These are phyloP conservation scores for Pyxicephalus adspersus DNA, from an alignment of 2,113 vertebrate species.

Conservation along the genomic window DNA sequence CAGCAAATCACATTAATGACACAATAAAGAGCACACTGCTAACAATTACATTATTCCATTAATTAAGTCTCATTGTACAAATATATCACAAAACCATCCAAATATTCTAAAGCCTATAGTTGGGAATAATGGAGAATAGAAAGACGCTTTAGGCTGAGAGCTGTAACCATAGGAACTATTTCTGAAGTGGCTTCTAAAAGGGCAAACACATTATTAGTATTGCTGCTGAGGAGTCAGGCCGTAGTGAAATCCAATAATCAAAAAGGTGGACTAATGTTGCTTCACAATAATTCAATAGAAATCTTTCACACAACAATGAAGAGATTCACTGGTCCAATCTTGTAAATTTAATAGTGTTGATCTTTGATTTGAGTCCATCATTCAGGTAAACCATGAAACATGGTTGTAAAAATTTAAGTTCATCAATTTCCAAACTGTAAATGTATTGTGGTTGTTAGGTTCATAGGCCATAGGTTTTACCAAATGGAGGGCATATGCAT, in stretches of 20 bases:
- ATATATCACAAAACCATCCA: not conserved
- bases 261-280: slow-evolving; percentile 43
- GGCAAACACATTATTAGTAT: slow-evolving; percentile 34
- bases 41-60: no score
- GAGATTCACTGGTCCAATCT: not conserved
- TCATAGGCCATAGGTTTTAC: no score
- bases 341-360: not conserved
- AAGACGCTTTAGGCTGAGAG: slow-evolving; percentile 23
- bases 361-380: not conserved
- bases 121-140: slow-evolving; percentile 7
- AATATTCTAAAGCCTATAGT: slow-evolving; percentile 19
- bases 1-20: no score
- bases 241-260: slow-evolving; percentile 46
- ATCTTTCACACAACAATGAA: not conserved
- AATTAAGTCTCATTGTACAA: not conserved
- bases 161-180: slow-evolving; percentile 47
- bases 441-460: no score
- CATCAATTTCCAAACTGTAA: no score
- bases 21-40: no score
- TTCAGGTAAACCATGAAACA: not conserved
- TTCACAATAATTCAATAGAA: slow-evolving; percentile 30
- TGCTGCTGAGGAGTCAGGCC: slow-evolving; percentile 11
- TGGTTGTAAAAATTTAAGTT: not conserved
- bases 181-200: slow-evolving; percentile 38
- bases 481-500: no score